phyloP scores from a whole-genome alignment of 1,140 invertebrate genomes.

The Zaprionus capensis region DNA sequence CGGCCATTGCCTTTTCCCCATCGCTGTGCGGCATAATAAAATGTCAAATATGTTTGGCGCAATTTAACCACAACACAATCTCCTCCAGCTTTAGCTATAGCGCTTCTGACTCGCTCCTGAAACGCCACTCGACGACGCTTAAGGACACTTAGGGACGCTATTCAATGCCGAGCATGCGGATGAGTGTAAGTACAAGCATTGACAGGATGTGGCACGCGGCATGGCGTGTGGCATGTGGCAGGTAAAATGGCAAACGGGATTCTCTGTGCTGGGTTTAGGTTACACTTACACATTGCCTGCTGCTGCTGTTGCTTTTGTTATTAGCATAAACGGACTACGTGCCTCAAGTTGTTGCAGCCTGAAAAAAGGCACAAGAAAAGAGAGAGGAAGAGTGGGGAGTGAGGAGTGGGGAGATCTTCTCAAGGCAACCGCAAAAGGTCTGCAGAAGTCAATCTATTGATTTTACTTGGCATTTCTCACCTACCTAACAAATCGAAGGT shows the following conservation, averaged over 20 bases:
- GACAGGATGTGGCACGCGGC: slow-evolving; percentile 21
- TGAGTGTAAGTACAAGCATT: slow-evolving; percentile 29
- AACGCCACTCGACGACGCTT: slow-evolving; percentile 67
- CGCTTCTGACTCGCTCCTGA: slow-evolving; percentile 24
- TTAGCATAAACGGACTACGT: slow-evolving; percentile 74
- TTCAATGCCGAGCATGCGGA: slow-evolving; percentile 52
- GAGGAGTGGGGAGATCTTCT: background rate
- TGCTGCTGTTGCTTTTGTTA: slow-evolving; percentile 48
- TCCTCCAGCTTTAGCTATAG: slow-evolving; percentile 36
- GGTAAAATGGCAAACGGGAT: slow-evolving; percentile 61
- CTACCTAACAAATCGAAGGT: slow-evolving; percentile 51
- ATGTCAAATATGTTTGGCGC: slow-evolving; percentile 82
- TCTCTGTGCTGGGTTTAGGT: slow-evolving; percentile 39
- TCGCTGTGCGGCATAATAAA: slow-evolving; percentile 66
- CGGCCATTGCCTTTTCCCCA: background rate
- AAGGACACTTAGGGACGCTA: slow-evolving; percentile 70
- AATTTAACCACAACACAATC: slow-evolving; percentile 79
- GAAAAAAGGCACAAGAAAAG: slow-evolving; percentile 41
- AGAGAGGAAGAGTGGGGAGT: background rate
- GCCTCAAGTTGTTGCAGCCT: slow-evolving; percentile 41
- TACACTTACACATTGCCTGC: slow-evolving; percentile 31
- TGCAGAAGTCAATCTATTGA: slow-evolving; percentile 60
- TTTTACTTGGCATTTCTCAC: slow-evolving; percentile 62
- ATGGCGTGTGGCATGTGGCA: slow-evolving; percentile 51
- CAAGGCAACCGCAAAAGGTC: slow-evolving; percentile 21